These are phyloP conservation scores for Calameuta filiformis DNA, from an alignment of 2,888 invertebrate genomes.

Conservation along the genomic window DNA sequence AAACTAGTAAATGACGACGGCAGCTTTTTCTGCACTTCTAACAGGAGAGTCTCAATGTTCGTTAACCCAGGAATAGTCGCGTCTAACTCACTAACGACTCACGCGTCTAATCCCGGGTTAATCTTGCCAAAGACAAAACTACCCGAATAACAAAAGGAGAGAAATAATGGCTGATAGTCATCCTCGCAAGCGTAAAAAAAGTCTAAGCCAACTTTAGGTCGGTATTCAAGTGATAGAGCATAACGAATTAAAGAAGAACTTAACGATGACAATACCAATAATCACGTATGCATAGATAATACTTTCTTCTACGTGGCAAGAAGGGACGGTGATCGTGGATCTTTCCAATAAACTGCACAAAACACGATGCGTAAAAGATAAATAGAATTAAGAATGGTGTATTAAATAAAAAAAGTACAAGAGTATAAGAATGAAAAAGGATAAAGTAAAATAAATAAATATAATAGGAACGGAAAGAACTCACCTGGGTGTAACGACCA, in stretches of 20 bases:
- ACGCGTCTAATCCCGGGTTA: too few relatives aligned
- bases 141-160: neutral
- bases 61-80: neutral
- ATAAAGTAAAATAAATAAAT: conserved; percentile 16
- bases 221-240: neutral
- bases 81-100: too few relatives aligned
- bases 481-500: conserved; percentile 57
- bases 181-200: neutral
- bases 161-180: neutral
- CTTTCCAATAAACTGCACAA: neutral
- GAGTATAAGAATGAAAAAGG: neutral
- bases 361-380: neutral
- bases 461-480: conserved; percentile 41
- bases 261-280: neutral
- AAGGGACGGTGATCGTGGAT: neutral
- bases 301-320: neutral
- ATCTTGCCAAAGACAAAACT: neutral
- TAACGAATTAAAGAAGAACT: neutral
- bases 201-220: neutral
- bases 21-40: neutral
- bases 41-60: neutral
- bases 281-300: neutral
- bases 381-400: neutral
- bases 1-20: neutral
- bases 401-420: neutral